Conservation (phyloP, 1,140 invertebrate species). For the Penaeus vannamei region DNA sequence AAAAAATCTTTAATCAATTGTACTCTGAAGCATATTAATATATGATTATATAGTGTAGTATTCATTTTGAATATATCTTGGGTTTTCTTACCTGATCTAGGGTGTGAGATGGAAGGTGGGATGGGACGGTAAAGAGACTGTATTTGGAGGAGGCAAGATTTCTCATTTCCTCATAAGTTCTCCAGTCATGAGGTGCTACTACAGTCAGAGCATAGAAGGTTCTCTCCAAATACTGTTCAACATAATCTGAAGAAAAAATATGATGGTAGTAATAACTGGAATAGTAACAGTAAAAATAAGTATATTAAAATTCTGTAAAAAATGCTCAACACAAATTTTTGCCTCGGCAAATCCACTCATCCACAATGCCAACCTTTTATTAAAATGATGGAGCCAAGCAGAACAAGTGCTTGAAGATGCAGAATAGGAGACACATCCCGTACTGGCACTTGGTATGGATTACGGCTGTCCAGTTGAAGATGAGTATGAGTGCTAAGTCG, state of each 20-base stretch:
- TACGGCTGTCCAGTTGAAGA: slow-evolving; percentile 85
- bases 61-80: not conserved
- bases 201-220: slow-evolving; percentile 99
- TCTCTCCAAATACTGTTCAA: slow-evolving; percentile 93
- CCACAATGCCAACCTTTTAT: slow-evolving; percentile 67
- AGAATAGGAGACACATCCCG: slow-evolving; percentile 76
- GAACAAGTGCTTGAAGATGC: slow-evolving; percentile 74
- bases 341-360: not conserved
- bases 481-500: slow-evolving; percentile 92
- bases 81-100: slow-evolving; percentile 81
- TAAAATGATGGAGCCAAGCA: slow-evolving; percentile 71
- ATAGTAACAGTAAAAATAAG: slow-evolving; percentile 60
- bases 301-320: slow-evolving; percentile 43
- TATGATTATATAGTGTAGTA: not conserved
- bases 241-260: slow-evolving; percentile 72
- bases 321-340: not conserved
- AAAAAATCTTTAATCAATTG: not conserved
- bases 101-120: slow-evolving; percentile 95
- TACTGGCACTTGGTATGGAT: slow-evolving; percentile 80
- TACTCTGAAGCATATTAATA: not conserved
- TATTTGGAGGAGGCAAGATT: slow-evolving; percentile 91
- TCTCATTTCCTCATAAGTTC: slow-evolving; percentile 97
- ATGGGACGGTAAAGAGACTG: slow-evolving; percentile 85
- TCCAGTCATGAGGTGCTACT: slow-evolving; percentile 97
- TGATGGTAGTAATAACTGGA: slow-evolving; percentile 73